Evolutionary conservation across 2,888 invertebrate species (phyloP).

Genomic region (Cartodere bifasciata): DNA sequence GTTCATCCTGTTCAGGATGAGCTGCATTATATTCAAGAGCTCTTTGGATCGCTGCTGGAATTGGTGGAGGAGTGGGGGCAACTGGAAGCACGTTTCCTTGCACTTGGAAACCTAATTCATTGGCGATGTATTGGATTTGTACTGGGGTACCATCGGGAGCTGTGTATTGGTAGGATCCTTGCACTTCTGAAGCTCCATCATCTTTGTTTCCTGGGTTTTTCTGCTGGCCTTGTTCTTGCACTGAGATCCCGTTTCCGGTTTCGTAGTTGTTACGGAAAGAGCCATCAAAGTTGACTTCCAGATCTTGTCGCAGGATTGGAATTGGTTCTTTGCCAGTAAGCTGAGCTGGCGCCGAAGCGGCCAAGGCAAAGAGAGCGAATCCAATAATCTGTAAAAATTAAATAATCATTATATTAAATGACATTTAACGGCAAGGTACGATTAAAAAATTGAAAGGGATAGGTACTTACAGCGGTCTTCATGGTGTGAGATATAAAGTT

Average conservation of each 20-base stretch:
- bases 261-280: constrained; percentile 36
- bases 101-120: constrained; percentile 58
- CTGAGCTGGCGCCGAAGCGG: constrained; percentile 21
- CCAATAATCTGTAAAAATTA: constrained; percentile 19
- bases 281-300: constrained; percentile 37
- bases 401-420: too few relatives aligned
- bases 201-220: constrained; percentile 26
- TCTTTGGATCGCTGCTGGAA: constrained; percentile 54
- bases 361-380: constrained; percentile 20
- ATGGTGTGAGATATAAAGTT: too few relatives aligned
- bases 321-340: constrained; percentile 21
- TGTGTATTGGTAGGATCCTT: constrained; percentile 19
- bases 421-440: constrained; percentile 18
- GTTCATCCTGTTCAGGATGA: constrained; percentile 40
- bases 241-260: constrained; percentile 39
- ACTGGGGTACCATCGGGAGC: constrained; percentile 28
- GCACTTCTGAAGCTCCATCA: constrained; percentile 23
- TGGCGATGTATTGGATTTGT: constrained; percentile 47
- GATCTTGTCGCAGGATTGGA: constrained; percentile 25
- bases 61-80: constrained; percentile 51
- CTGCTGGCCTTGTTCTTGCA: constrained; percentile 30
- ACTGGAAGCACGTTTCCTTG: constrained; percentile 42
- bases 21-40: constrained; percentile 53
- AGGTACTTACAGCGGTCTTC: too few relatives aligned
- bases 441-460: too few relatives aligned